Base-by-base conservation (phyloP, 1,140 invertebrate genomes). In the Eueides isabella region DNA sequence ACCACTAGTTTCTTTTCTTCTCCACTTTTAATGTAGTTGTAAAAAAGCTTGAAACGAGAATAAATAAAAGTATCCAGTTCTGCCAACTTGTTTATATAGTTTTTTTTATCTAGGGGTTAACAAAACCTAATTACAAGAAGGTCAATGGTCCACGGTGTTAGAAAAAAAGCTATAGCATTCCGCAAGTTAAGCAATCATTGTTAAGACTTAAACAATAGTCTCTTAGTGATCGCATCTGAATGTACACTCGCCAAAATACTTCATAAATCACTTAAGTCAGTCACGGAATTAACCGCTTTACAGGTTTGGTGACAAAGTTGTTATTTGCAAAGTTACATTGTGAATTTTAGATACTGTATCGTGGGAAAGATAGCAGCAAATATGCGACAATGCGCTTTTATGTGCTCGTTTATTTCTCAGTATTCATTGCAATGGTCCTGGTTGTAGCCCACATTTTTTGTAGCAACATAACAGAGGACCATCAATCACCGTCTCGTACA, bases 351-450 rank as follows among this genome's bases (percentile, higher is more conserved):
- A 74, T 74, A 76, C 63, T 62, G 74, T 82, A 80, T 62, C 89
- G 88, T 90, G 89, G 81, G 87, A 90, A 88, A 79, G 55, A 71
- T 77, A 75, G 71, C 81, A 70, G 78, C 80, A 85, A 85, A 82
- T 82, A 88, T 86, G 87, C 86, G 80, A 91, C 87, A 90, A 89
- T 86, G 81, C 76, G 77, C 83, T 86, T 84, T 90, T 86, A 81
- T 86, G 78, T 67, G 63, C 67, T 62, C 78, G 71, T 64, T 64
- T 67, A 72, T 75, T 85, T 83, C 82, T 72, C 75, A 78, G 76
- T 81, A 79, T 75, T 62, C 62, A 71, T 63, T 38, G 72, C 74
- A 72, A 74, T 71, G 73, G 72, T 71, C 63, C 77, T 72, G 35
- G 77, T 70, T 67, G 62, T 69, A 61, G 55, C 61, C 70, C 55